Conservation (phyloP, 2,113 vertebrate genomes). For the Centrocercus urophasianus region DNA sequence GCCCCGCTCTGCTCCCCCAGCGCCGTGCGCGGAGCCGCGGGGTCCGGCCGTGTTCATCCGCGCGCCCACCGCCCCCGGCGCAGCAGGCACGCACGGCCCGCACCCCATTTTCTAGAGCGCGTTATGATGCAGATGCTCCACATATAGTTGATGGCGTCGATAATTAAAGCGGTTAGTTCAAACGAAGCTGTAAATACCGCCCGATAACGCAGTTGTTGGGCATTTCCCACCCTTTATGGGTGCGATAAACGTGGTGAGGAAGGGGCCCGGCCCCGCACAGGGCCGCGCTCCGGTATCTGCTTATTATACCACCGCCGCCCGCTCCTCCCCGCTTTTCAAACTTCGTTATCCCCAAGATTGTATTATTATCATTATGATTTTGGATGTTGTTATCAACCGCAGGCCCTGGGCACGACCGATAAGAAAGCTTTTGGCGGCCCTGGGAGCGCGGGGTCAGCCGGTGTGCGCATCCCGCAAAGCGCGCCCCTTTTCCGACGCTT, state of each 20-base stretch:
- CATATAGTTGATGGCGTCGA: constrained; percentile 58
- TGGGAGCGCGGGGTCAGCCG: too few species aligned
- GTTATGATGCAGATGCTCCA: constrained; percentile 55
- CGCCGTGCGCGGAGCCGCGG: background rate
- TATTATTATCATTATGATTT: background rate
- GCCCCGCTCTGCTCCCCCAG: constrained; percentile 47
- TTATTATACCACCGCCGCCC: constrained; percentile 29
- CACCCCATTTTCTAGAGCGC: constrained; percentile 60
- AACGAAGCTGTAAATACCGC: constrained; percentile 75
- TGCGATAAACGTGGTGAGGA: constrained; percentile 69
- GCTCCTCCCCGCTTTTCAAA: background rate
- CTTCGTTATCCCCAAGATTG: constrained; percentile 53
- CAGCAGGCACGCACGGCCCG: constrained; percentile 30
- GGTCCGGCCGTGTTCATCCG: background rate
- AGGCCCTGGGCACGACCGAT: constrained; percentile 22
- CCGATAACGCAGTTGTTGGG: constrained; percentile 60
- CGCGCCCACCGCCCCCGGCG: background rate
- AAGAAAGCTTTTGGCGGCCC: constrained; percentile 10
- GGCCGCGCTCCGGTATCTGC: background rate
- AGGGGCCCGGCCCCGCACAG: constrained; percentile 22
- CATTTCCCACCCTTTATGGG: constrained; percentile 66
- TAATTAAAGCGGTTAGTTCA: constrained; percentile 77
- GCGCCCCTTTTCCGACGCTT: background rate
- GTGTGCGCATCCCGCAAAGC: too few species aligned
- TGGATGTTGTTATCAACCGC: constrained; percentile 34